Evolutionary conservation across 2,797 vertebrate genomes (phyloP).

Genomic region (Octomys mimax): DNA sequence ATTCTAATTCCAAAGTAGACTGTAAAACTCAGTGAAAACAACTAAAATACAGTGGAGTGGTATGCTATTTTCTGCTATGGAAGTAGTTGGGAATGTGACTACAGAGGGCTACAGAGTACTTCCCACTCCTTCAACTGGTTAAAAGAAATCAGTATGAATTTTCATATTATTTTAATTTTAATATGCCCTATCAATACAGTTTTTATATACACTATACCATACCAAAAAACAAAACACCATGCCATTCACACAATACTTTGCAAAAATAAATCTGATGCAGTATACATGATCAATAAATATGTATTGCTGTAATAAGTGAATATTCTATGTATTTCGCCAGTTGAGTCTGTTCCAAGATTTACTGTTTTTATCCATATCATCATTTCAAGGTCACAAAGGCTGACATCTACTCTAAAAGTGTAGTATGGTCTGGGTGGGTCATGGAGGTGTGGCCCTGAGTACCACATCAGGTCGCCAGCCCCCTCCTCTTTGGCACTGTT

Average conservation of each 20-base stretch:
- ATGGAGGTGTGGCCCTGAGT: background rate
- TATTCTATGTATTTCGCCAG: background rate
- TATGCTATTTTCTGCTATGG: background rate
- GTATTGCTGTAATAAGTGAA: background rate
- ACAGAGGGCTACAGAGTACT: background rate
- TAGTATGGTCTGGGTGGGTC: background rate
- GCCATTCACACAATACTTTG: background rate
- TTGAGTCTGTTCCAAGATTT: background rate
- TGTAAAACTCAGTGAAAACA: slow-evolving; percentile 12
- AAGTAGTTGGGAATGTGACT: background rate
- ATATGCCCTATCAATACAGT: background rate
- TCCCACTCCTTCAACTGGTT: background rate
- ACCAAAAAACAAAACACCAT: background rate
- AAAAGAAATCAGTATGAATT: background rate
- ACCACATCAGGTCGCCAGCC: background rate
- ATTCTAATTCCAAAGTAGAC: background rate
- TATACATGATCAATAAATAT: background rate
- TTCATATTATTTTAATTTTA: no score
- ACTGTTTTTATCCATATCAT: background rate
- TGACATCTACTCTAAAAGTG: slow-evolving; percentile 28
- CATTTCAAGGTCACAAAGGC: background rate
- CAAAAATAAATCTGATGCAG: background rate
- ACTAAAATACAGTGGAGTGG: background rate
- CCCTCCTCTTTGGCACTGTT: background rate
- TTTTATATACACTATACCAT: background rate